Base-by-base conservation (phyloP, 2,888 invertebrate genomes). In the Arge pagana region DNA sequence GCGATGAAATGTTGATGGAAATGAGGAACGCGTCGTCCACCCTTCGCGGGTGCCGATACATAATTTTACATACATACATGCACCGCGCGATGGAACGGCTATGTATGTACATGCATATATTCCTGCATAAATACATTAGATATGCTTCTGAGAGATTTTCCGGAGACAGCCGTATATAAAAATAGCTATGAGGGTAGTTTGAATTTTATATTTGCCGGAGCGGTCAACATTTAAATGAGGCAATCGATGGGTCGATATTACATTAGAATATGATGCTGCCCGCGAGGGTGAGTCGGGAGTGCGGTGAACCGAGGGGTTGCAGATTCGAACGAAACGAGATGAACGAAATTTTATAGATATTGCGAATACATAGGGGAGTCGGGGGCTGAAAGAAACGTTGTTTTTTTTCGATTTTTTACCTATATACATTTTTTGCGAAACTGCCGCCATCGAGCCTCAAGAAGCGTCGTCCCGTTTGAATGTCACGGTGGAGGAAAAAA, bases 161-260 rank as follows among this genome's bases (percentile, higher is more conserved):
- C 53, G 35, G 37, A 57, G 52, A 57, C 55, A 60, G 60, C 60
- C 55, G 67, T 61, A 64, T 66, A 72, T 70, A 68, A 72, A 72
- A 71, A 68, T 71, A 64, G 65, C 70, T 66, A 70, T 70, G 62
- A 66, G 62, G 66, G 63, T 68, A 67, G 67, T 71, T 73, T 73
- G 73, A 73, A 73, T 72, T 73, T 73, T 67, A 72, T 66, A 73
- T 73, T 65, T 59, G 57, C 63, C 58, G 56, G 57, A 56, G 56
- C 70, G 72, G 73, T 73, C 73, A 73, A 70, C 71, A 71, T 73
- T 73, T 64, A 72, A 72, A 72, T 71, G 66, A 72, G 66, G 42
- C 61, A 67, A 66, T 65, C 66, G 67, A 65, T 35, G 45, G 45
- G 45, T 65, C 67, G 65, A 65, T 64, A 64, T 65, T 62, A 62